Percentiles rank a stretch among this genome's conserved stretches.
Evolutionary conservation across 1,140 invertebrate species (phyloP).

Genomic region (Dendrolimus kikuchii): DNA sequence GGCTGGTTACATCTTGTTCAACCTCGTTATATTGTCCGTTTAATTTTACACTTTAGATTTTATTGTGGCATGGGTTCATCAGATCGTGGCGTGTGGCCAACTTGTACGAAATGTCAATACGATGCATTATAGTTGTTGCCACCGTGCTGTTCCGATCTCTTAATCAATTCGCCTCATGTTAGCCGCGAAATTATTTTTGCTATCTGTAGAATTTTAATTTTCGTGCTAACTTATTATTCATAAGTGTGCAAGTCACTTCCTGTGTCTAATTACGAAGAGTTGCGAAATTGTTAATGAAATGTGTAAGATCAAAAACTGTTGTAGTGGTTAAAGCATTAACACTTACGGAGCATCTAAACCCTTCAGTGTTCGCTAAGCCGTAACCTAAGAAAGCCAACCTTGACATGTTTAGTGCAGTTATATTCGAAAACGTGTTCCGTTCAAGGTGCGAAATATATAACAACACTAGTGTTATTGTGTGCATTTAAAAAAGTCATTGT

Average conservation of each 20-base stretch:
- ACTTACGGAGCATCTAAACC: too few species aligned
- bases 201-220: too few species aligned
- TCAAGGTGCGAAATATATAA: constrained; percentile 17
- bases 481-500: constrained; percentile 17
- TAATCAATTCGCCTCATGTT: constrained; percentile 1
- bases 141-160: constrained; percentile 29
- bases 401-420: constrained; percentile 33
- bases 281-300: too few species aligned
- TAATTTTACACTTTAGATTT: constrained; percentile 43
- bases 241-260: too few species aligned
- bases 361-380: too few species aligned
- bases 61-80: constrained; percentile 45
- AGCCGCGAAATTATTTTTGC: too few species aligned
- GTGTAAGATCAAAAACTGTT: too few species aligned
- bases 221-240: too few species aligned
- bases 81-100: constrained; percentile 45
- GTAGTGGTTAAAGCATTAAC: too few species aligned
- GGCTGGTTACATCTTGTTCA: constrained; percentile 33
- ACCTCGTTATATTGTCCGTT: constrained; percentile 35
- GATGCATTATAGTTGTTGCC: constrained; percentile 60
- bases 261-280: too few species aligned
- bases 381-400: constrained; percentile 8
- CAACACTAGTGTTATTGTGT: constrained; percentile 21
- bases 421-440: constrained; percentile 18
- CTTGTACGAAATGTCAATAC: constrained; percentile 64